Percentiles rank a stretch among this genome's conserved stretches.
phyloP scores from a whole-genome alignment of 2,113 vertebrate species.

The Mandrillus leucophaeus region DNA sequence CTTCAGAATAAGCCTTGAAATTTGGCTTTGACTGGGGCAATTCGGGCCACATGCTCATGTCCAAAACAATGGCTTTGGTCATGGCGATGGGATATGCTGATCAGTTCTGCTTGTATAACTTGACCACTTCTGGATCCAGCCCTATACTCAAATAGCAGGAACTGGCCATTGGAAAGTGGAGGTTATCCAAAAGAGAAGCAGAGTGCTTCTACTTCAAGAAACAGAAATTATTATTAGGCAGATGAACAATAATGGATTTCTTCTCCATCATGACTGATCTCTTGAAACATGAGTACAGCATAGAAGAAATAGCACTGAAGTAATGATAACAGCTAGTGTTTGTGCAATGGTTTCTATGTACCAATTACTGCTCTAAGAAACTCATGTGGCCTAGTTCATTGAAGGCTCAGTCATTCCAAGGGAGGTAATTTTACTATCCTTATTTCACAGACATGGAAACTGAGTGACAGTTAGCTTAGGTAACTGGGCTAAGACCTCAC shows the following conservation, averaged over 20 bases:
- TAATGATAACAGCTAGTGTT: no score
- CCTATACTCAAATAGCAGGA: rapidly evolving
- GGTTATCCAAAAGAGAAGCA: not conserved
- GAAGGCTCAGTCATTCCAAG: not conserved
- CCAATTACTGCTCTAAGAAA: not conserved
- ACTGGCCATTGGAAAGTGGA: not conserved
- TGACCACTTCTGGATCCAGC: not conserved
- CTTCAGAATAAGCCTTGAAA: not conserved
- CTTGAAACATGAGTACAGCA: not conserved
- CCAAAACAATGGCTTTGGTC: no score
- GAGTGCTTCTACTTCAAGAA: not conserved
- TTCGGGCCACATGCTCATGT: not conserved
- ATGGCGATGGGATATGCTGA: no score
- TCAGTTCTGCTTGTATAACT: no score
- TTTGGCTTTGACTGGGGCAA: no score
- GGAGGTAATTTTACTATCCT: no score
- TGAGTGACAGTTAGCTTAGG: not conserved
- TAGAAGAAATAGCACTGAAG: not conserved
- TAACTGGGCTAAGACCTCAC: not conserved
- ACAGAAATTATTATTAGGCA: not conserved
- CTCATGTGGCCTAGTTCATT: rapidly evolving
- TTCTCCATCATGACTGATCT: not conserved
- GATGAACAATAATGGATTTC: not conserved
- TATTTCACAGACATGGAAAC: not conserved
- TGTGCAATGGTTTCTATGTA: rapidly evolving